Evolutionary conservation across 2,797 vertebrate genomes (phyloP).

Genomic region (Centropyge bicolor): DNA sequence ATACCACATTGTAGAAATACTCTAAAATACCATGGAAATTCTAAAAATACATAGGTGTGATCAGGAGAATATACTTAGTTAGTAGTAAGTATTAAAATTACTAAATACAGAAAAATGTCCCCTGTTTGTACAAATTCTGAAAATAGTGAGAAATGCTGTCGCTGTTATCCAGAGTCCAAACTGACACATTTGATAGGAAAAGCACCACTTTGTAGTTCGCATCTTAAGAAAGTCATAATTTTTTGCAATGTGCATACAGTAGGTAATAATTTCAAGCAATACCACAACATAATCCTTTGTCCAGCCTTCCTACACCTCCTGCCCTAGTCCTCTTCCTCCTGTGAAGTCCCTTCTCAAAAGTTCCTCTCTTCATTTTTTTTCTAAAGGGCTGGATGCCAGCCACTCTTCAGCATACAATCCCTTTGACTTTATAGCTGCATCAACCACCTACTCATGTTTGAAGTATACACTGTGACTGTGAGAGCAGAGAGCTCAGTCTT

Average conservation of each 20-base stretch:
- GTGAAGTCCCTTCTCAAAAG: slow-evolving; percentile 2
- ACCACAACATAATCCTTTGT: background rate
- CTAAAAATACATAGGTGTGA: too few species aligned
- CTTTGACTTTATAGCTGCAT: background rate
- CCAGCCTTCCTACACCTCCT: slow-evolving; percentile 6
- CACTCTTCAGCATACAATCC: slow-evolving; percentile 12
- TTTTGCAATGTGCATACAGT: background rate
- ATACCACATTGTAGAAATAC: too few species aligned
- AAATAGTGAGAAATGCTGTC: too few species aligned
- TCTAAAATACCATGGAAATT: too few species aligned
- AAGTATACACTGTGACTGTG: slow-evolving; percentile 9
- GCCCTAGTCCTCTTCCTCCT: slow-evolving; percentile 8
- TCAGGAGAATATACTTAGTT: too few species aligned
- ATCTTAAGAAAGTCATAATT: background rate
- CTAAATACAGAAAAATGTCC: too few species aligned
- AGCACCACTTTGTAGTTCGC: background rate
- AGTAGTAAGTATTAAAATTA: too few species aligned
- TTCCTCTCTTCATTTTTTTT: slow-evolving; percentile 17
- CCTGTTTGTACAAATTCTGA: too few species aligned
- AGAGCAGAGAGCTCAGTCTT: slow-evolving; percentile 6
- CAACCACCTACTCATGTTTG: slow-evolving; percentile 9
- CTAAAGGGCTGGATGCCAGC: slow-evolving; percentile 5
- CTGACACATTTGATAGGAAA: background rate
- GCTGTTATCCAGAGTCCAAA: too few species aligned
- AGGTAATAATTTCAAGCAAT: background rate